Evolutionary conservation across 2,797 vertebrate species (phyloP).

Genomic region (Odontamblyopus rebecca): DNA sequence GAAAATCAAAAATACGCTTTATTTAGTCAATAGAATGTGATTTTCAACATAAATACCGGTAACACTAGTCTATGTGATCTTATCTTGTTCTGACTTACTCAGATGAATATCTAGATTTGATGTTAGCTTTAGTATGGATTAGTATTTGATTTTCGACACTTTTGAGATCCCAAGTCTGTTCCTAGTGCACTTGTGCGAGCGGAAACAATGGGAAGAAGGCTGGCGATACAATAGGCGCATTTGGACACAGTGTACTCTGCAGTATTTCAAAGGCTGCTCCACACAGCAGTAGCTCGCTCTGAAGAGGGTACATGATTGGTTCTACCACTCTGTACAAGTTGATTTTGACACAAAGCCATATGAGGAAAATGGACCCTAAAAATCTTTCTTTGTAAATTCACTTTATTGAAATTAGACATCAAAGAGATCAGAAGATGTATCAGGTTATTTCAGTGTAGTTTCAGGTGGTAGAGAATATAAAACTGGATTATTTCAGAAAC

Average conservation of each 20-base stretch:
- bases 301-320: not conserved
- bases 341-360: not conserved
- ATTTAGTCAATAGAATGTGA: too few species aligned
- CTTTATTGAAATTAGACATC: not conserved
- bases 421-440: not conserved
- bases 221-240: not conserved
- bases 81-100: too few species aligned
- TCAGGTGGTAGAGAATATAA: not conserved
- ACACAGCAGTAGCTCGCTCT: not conserved
- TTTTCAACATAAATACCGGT: too few species aligned
- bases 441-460: not conserved
- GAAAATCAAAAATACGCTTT: too few species aligned
- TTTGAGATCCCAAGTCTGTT: not conserved
- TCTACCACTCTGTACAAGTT: slow-evolving; percentile 1
- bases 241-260: slow-evolving; percentile 5
- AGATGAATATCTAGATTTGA: too few species aligned
- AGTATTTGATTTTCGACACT: too few species aligned
- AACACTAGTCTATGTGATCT: too few species aligned
- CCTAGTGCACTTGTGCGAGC: not conserved
- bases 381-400: not conserved
- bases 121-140: too few species aligned
- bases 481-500: not conserved
- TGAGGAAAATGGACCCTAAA: not conserved
- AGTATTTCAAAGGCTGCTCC: not conserved
- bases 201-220: slow-evolving; percentile 4